phyloP scores from a whole-genome alignment of 2,113 vertebrate genomes.

The Chloropsis cyanopogon region DNA sequence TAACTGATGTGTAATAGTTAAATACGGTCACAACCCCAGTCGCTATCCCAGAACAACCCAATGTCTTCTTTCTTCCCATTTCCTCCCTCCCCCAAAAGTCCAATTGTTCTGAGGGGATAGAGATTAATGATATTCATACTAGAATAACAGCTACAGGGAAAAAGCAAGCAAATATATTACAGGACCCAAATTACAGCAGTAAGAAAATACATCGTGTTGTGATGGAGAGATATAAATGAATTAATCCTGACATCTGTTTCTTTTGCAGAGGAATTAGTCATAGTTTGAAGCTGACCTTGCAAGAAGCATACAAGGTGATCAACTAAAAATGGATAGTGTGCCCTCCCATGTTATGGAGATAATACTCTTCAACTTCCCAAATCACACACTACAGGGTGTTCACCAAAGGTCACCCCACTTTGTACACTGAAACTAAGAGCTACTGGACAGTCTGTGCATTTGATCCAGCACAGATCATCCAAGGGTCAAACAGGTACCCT shows the following conservation, averaged over 20 bases:
- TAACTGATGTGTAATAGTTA: constrained; percentile 18
- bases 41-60: neutral
- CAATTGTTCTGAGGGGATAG: neutral
- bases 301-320: constrained; percentile 24
- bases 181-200: constrained; percentile 10
- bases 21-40: neutral
- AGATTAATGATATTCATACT: constrained; percentile 45
- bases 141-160: constrained; percentile 31
- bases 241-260: constrained; percentile 47
- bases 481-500: neutral
- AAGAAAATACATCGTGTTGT: constrained; percentile 32
- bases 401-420: neutral
- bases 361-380: neutral
- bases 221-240: constrained; percentile 47
- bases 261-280: constrained; percentile 22
- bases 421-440: neutral
- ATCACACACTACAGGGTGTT: neutral
- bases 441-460: neutral
- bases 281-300: constrained; percentile 35
- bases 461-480: neutral
- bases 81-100: neutral
- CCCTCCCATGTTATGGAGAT: neutral
- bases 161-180: constrained; percentile 27
- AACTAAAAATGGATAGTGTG: neutral
- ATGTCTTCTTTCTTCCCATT: neutral